Evolutionary conservation across 2,113 vertebrate genomes (phyloP).

Genomic region (Dendropsophus ebraccatus): DNA sequence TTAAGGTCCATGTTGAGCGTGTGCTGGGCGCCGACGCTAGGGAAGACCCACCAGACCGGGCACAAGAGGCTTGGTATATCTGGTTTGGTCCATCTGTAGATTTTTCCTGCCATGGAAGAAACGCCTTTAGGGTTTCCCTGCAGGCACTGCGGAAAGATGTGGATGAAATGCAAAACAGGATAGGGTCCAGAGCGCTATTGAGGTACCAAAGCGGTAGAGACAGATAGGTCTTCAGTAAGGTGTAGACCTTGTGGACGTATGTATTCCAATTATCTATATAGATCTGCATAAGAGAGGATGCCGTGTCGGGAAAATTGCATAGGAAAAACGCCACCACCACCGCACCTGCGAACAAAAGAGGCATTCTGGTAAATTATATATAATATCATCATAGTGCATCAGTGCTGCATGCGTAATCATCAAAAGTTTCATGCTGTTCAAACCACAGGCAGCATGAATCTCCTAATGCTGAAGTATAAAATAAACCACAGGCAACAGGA

Average conservation of each 20-base stretch:
- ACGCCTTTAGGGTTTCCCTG: conserved; percentile 68
- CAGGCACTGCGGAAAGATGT: conserved; percentile 74
- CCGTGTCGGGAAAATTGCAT: conserved; percentile 78
- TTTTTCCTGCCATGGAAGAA: conserved; percentile 60
- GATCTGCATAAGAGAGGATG: conserved; percentile 77
- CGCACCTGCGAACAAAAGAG: conserved; percentile 66
- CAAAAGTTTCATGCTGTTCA: no score
- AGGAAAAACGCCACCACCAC: conserved; percentile 76
- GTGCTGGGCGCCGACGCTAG: conserved; percentile 48
- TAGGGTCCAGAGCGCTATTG: conserved; percentile 75
- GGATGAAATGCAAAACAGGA: conserved; percentile 79
- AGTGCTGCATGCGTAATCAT: no score
- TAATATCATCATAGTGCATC: no score
- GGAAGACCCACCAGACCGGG: conserved; percentile 14
- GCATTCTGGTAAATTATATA: not conserved
- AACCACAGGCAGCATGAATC: no score
- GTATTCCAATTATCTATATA: conserved; percentile 74
- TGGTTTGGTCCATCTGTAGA: conserved; percentile 26
- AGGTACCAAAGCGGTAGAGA: conserved; percentile 79
- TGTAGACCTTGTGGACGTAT: conserved; percentile 70
- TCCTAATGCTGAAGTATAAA: no score
- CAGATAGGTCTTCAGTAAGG: conserved; percentile 74
- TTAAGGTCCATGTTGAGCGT: conserved; percentile 57
- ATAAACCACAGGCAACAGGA: no score
- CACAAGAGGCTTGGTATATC: conserved; percentile 25